Evolutionary conservation across 1,140 invertebrate genomes (phyloP).

Genomic region (Ceratitis capitata): DNA sequence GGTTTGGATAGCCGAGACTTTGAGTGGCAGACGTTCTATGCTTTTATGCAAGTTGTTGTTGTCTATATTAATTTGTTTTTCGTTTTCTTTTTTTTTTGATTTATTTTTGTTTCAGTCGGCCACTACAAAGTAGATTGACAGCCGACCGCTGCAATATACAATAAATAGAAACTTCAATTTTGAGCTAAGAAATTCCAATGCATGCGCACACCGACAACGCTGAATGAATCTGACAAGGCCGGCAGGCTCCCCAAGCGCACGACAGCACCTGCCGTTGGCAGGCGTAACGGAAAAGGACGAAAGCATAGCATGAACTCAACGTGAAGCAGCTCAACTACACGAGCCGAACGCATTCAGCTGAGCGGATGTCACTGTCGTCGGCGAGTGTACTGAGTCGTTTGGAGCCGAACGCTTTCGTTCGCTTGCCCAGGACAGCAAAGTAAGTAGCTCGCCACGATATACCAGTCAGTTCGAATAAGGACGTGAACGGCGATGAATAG

Average conservation of each 20-base stretch:
- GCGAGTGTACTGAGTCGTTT: too few relatives aligned
- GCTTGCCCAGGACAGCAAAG: constrained; percentile 28
- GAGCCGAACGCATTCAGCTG: not conserved
- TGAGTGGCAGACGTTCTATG: not conserved
- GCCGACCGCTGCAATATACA: not conserved
- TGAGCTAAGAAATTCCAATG: constrained; percentile 3
- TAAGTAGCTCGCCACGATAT: not conserved
- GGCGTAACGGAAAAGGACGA: not conserved
- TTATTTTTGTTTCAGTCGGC: not conserved
- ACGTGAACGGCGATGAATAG: constrained; percentile 13
- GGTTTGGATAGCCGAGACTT: constrained; percentile 35
- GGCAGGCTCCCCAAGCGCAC: not conserved
- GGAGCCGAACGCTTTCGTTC: not conserved
- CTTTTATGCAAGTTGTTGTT: too few relatives aligned
- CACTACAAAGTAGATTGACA: not conserved
- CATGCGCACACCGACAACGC: not conserved
- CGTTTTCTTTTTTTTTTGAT: too few relatives aligned
- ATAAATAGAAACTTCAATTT: not conserved
- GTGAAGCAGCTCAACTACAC: not conserved
- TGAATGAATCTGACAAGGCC: constrained; percentile 20
- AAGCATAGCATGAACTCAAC: not conserved
- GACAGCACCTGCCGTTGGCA: not conserved
- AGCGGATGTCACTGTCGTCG: not conserved
- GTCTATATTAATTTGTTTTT: too few relatives aligned
- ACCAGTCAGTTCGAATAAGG: constrained; percentile 29